Base-by-base conservation (phyloP, 2,797 vertebrate species). In the Synaphobranchus kaupii region DNA sequence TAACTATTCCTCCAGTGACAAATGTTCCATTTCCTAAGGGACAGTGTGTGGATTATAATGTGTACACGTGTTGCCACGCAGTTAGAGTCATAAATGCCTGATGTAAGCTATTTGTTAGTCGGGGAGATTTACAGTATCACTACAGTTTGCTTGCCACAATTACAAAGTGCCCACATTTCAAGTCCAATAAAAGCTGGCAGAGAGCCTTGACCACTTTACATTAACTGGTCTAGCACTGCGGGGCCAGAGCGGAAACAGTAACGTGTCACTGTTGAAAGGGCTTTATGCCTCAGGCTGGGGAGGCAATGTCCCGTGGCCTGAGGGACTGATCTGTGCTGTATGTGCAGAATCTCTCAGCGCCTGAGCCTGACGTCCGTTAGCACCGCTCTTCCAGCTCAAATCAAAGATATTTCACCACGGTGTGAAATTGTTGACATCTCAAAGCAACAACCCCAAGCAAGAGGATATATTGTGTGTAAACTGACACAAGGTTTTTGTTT, bases 221-320 rank as follows among this genome's bases (percentile, higher is more conserved):
- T 81, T 47, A 48, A 4, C 47, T 6, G 0, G 20, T 50, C 22
- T 1, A 47, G 0, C 22, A 25, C 47, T 47, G 7, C 9, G 44
- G 44, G 22, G 44, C 78, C 3, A 12, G 4, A 22, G 82, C 47
- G 88, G 88, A 28, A 91, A 89, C 78, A 90, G 87, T 34, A 4
- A 10, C 8, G 15, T 3, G 89, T 89, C 44, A 92, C 89, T 90
- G 28, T 48, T 50, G 47, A 47, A 50, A 81, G 47, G 88, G 76
- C 89, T 88, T 92, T 91, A 91, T 88, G 90, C 78, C 34, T 90
- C 86, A 91, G 92, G 89, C 78, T 88, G 88, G 66, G 52, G 56
- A 93, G 89, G 91, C 89, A 91, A 89, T 12, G 91, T 91, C 87
- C 86, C 92, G 90, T 92, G 87, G 90, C 31, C 89, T 93, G 82